Conservation (phyloP, 1,140 invertebrate species). For the Heliconius hewitsoni region DNA sequence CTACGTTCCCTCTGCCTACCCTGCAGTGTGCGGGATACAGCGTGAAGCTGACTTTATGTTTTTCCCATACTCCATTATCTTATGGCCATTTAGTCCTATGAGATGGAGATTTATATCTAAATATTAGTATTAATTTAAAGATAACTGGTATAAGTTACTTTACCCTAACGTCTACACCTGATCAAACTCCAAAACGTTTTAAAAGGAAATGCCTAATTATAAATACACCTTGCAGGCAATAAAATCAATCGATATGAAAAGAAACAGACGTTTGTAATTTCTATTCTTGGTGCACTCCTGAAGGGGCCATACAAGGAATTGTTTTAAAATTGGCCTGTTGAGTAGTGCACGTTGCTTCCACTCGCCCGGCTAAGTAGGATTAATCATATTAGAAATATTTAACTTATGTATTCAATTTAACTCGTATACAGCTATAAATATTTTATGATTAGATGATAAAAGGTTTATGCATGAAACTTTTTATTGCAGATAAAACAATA, state of each 20-base stretch:
- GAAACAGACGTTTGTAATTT: constrained; percentile 9
- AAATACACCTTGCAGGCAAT: neutral
- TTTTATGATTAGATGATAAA: neutral
- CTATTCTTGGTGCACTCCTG: constrained; percentile 6
- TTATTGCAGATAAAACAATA: neutral
- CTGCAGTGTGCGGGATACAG: too few relatives aligned
- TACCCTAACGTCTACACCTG: neutral
- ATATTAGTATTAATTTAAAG: too few relatives aligned
- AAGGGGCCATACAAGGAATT: constrained; percentile 6
- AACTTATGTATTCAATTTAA: neutral
- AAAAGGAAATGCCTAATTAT: neutral
- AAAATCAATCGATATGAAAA: constrained; percentile 13
- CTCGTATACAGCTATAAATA: neutral
- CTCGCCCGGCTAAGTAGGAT: neutral
- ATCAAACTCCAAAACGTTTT: neutral
- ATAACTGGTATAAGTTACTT: neutral
- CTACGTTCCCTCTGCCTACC: too few relatives aligned
- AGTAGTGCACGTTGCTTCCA: neutral
- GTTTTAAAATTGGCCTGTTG: constrained; percentile 5
- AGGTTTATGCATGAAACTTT: neutral
- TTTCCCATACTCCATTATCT: too few relatives aligned
- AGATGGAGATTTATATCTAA: too few relatives aligned
- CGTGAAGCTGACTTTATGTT: too few relatives aligned
- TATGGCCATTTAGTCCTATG: too few relatives aligned
- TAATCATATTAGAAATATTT: neutral